A percentile compares a stretch with the other conserved stretches of the same genome.
Conservation (phyloP, 2,113 vertebrate species). For the Numenius arquata region DNA sequence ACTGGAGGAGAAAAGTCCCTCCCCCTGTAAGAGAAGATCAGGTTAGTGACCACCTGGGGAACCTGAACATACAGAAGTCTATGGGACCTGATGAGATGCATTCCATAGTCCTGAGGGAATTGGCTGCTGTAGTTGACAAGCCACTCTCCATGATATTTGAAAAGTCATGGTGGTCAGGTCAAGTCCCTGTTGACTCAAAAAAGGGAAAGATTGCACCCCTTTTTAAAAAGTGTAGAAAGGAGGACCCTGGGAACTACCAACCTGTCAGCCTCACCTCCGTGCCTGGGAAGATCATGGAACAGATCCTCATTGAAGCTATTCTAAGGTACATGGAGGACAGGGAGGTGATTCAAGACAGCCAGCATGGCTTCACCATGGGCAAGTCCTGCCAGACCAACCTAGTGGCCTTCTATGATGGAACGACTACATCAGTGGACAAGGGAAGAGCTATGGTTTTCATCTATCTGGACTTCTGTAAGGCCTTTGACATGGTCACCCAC, state of each 20-base stretch:
- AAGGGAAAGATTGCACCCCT: neutral
- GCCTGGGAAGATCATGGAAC: neutral
- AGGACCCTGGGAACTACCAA: neutral
- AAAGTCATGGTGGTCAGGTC: neutral
- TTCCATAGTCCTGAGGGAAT: neutral
- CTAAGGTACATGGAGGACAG: neutral
- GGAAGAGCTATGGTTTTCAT: neutral
- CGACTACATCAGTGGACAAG: neutral
- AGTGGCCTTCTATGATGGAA: neutral
- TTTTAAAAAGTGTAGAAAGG: neutral
- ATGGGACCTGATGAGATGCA: neutral
- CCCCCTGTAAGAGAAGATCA: neutral
- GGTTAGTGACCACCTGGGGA: neutral
- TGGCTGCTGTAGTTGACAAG: neutral
- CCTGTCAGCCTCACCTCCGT: neutral
- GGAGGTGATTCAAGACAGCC: neutral
- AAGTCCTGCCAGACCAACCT: neutral
- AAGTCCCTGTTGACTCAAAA: neutral
- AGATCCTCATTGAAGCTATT: neutral
- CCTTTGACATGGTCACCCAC: too few relatives aligned
- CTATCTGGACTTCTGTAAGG: too few relatives aligned
- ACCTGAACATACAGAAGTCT: neutral
- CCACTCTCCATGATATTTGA: neutral
- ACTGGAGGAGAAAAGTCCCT: neutral
- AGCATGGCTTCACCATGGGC: neutral